phyloP scores from a whole-genome alignment of 2,113 vertebrate species.

The Oreamnos americanus region DNA sequence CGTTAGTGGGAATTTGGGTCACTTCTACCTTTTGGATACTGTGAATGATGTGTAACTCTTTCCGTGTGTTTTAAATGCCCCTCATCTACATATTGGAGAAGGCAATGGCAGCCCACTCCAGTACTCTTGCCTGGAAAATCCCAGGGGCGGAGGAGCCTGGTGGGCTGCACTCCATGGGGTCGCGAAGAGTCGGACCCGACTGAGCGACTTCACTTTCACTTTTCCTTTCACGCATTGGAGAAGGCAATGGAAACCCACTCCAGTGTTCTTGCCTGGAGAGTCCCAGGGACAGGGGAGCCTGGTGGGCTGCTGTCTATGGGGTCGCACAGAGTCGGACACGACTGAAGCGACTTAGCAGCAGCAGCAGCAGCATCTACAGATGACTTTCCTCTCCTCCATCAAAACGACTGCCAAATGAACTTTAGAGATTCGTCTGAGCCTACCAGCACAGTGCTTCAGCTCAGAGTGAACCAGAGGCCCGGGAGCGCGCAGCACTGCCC shows the following conservation, averaged over 20 bases:
- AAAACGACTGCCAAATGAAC: not conserved
- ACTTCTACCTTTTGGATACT: not conserved
- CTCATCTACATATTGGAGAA: not conserved
- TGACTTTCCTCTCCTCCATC: not conserved
- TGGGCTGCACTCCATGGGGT: no score
- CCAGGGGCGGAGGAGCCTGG: no score
- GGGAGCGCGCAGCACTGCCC: rapidly evolving
- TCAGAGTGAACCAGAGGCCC: not conserved
- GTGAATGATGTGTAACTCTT: not conserved
- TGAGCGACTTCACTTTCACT: no score
- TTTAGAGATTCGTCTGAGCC: not conserved
- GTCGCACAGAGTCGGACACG: no score
- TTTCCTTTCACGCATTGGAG: no score
- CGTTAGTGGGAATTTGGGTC: not conserved
- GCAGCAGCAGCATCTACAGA: not conserved
- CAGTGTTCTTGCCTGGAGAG: no score
- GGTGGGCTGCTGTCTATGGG: no score
- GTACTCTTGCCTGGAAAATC: no score
- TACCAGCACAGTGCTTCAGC: not conserved
- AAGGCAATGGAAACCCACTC: no score
- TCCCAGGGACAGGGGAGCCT: no score
- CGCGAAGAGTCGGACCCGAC: rapidly evolving
- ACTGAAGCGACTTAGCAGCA: no score
- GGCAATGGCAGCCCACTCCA: no score
- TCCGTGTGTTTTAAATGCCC: not conserved